These are phyloP conservation scores for Hydra vulgaris DNA, from an alignment of 30 jellyfish, hydroid and myxozoan species.

Conservation along the genomic window DNA sequence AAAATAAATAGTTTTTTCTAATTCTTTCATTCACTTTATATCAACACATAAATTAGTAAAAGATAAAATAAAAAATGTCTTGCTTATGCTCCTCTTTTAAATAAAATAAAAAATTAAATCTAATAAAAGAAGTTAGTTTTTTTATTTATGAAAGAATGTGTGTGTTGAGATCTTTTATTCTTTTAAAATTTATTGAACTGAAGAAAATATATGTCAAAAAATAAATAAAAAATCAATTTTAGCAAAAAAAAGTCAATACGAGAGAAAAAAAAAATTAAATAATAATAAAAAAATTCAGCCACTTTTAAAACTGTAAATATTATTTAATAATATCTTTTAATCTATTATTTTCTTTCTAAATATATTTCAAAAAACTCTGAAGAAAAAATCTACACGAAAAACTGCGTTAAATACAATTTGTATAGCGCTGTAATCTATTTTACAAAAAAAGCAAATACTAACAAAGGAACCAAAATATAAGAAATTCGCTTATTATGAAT, in stretches of 20 bases:
- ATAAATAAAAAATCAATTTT: not conserved
- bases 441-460: not conserved
- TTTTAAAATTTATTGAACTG: not conserved
- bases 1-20: too few relatives aligned
- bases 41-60: too few relatives aligned
- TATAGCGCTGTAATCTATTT: not conserved
- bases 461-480: not conserved
- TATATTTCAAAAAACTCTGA: not conserved
- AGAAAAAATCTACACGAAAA: not conserved
- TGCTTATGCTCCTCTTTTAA: too few relatives aligned
- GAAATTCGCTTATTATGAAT: not conserved
- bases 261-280: not conserved
- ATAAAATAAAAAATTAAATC: too few relatives aligned
- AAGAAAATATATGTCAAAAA: too few relatives aligned
- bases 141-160: too few relatives aligned
- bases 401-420: not conserved
- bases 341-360: not conserved
- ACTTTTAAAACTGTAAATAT: not conserved
- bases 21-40: too few relatives aligned
- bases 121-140: too few relatives aligned
- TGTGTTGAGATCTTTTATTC: too few relatives aligned
- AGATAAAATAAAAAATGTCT: too few relatives aligned
- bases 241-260: not conserved
- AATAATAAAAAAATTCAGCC: not conserved
- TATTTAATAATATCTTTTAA: not conserved